Conservation (phyloP, 2,888 invertebrate genomes). For the Altica lythri region DNA sequence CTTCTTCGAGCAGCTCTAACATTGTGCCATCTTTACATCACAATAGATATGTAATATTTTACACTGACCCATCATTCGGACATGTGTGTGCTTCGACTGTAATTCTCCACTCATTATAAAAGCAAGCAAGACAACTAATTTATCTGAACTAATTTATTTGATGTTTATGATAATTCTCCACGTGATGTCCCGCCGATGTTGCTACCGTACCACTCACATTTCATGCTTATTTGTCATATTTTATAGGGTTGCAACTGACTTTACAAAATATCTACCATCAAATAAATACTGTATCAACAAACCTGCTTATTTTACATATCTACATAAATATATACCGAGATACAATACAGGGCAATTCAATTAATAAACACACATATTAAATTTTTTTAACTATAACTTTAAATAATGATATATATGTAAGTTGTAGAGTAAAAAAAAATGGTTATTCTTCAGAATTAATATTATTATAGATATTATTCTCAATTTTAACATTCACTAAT, state of each 20-base stretch:
- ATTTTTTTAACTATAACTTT: too few relatives aligned
- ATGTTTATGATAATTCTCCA: slow-evolving; percentile 54
- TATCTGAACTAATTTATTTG: slow-evolving; percentile 56
- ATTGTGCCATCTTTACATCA: slow-evolving; percentile 56
- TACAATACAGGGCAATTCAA: too few relatives aligned
- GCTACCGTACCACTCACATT: slow-evolving; percentile 46
- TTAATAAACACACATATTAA: too few relatives aligned
- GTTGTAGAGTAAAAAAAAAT: too few relatives aligned
- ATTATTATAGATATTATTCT: too few relatives aligned
- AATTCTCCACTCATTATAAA: slow-evolving; percentile 54
- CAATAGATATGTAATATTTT: slow-evolving; percentile 56
- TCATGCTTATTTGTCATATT: slow-evolving; percentile 48
- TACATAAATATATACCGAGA: slow-evolving; percentile 31
- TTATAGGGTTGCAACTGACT: slow-evolving; percentile 40
- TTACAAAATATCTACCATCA: slow-evolving; percentile 39
- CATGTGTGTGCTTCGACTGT: slow-evolving; percentile 43
- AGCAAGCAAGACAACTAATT: slow-evolving; percentile 53
- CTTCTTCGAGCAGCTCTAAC: too few relatives aligned
- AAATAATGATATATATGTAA: too few relatives aligned
- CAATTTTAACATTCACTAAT: neutral
- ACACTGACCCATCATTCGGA: slow-evolving; percentile 44
- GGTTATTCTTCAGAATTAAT: too few relatives aligned
- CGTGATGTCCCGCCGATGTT: slow-evolving; percentile 44
- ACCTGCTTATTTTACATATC: slow-evolving; percentile 38
- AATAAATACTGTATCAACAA: slow-evolving; percentile 44